A percentile compares a stretch with the other conserved stretches of the same genome.
phyloP scores from a whole-genome alignment of 2,888 invertebrate genomes.

The Acleris laterana region DNA sequence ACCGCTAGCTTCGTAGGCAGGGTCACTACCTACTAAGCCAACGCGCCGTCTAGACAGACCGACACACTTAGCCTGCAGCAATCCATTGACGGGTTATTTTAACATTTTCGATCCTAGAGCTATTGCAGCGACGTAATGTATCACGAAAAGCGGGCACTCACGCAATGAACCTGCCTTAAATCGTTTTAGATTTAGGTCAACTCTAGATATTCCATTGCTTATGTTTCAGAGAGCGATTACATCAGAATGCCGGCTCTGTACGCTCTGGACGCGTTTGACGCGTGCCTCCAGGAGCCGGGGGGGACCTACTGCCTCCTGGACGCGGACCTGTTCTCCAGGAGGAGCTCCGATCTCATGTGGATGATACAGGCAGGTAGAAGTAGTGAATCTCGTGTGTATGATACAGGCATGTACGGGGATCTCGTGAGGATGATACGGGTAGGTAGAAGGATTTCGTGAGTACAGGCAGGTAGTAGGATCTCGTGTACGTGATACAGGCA shows the following conservation, averaged over 20 bases:
- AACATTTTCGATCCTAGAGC: too few species aligned
- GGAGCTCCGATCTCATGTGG: constrained; percentile 56
- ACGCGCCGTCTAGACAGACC: too few species aligned
- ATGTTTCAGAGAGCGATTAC: constrained; percentile 67
- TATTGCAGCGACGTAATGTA: too few species aligned
- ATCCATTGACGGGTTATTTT: too few species aligned
- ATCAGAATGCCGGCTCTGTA: constrained; percentile 65
- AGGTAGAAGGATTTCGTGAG: not conserved
- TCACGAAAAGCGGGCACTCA: too few species aligned
- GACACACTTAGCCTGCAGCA: too few species aligned
- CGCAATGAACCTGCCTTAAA: too few species aligned
- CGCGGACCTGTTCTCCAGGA: constrained; percentile 51
- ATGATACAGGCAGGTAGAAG: constrained; percentile 58
- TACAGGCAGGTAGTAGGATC: too few species aligned
- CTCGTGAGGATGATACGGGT: constrained; percentile 50
- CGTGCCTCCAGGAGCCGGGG: constrained; percentile 56
- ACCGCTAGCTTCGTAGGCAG: too few species aligned
- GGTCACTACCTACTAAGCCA: too few species aligned
- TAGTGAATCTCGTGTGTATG: not conserved
- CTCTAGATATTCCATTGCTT: not conserved
- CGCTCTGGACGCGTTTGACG: constrained; percentile 62
- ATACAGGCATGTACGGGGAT: constrained; percentile 53
- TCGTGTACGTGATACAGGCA: too few species aligned
- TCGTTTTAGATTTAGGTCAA: too few species aligned
- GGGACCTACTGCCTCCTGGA: constrained; percentile 67